Base-by-base conservation (phyloP, 2,888 invertebrate species). In the Orthosia gothica region DNA sequence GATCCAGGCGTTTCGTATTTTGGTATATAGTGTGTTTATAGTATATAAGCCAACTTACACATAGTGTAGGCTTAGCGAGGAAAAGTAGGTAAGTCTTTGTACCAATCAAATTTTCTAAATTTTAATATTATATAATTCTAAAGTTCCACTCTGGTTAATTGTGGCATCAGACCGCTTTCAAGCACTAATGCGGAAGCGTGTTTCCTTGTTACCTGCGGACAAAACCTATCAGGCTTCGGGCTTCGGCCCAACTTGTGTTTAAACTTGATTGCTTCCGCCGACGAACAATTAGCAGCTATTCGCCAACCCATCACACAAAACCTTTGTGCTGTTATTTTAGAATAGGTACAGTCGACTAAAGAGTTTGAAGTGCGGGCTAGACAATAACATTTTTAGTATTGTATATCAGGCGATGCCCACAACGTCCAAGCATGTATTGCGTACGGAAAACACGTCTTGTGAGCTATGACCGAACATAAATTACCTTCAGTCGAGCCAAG, bases 221-320 rank as follows among this genome's bases (percentile, higher is more conserved):
- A 65, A 75, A 64, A 67, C 64, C 67, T n/a, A 70, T 26, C 18
- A 23, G 40, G 16, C 16, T 45, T 40, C 13, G 4, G 40, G 12
- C 15, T 58, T 13, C 40, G 16, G 58, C 18, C 12, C 23, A 61
- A 67, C 63, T 70, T 72, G 62, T 49, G 26, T 79, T 64, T 54
- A 75, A 61, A 63, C 59, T 70, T 72, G 54, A 72, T 79, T 71
- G 66, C 67, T 64, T 50, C 20, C 50, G 12, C 54, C 55, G n/a
- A 47, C 47, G 20, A 62, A 63, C 61, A 50, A 76, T 70, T 45
- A 40, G 12, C 58, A 5, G 59, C 23, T 32, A 66, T 58, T 66
- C 15, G 45, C 40, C 13, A 26, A 20, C 12, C 20, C 18, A 58
- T 63, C 64, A 40, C 40, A 40, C 4, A 65, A n/a, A 3, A 32